These are phyloP conservation scores for Lampropteryx suffumata DNA, from an alignment of 2,888 invertebrate species.

Conservation along the genomic window DNA sequence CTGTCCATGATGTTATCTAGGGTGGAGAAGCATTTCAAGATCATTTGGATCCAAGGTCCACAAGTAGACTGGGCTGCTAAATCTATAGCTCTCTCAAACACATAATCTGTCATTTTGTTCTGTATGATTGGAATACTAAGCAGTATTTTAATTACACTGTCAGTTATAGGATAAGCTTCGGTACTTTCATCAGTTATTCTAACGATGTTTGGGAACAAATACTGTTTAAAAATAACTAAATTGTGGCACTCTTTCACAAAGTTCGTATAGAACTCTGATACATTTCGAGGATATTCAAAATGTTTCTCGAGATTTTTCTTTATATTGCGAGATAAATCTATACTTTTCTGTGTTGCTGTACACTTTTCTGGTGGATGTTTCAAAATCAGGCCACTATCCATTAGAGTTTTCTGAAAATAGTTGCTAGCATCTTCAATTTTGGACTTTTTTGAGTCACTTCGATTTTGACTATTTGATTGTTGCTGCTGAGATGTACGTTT, in stretches of 20 bases:
- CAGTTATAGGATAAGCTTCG: slow-evolving; percentile 65
- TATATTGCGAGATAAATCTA: slow-evolving; percentile 72
- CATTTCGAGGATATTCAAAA: slow-evolving; percentile 80
- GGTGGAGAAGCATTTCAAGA: slow-evolving; percentile 86
- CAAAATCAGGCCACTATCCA: slow-evolving; percentile 60
- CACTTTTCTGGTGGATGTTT: slow-evolving; percentile 62
- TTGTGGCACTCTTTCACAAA: slow-evolving; percentile 48
- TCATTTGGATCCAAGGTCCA: slow-evolving; percentile 80
- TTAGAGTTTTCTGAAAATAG: slow-evolving; percentile 54
- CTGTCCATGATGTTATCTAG: slow-evolving; percentile 84
- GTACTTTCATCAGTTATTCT: slow-evolving; percentile 49
- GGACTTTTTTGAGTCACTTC: slow-evolving; percentile 49
- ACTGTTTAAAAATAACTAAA: slow-evolving; percentile 53
- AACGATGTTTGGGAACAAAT: slow-evolving; percentile 67
- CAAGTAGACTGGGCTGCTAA: slow-evolving; percentile 77
- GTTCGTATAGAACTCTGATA: slow-evolving; percentile 73
- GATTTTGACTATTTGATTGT: slow-evolving; percentile 29
- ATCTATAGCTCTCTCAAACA: slow-evolving; percentile 84
- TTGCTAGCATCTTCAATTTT: slow-evolving; percentile 42
- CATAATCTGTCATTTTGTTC: slow-evolving; percentile 80
- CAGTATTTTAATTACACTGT: slow-evolving; percentile 85
- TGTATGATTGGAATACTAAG: slow-evolving; percentile 85
- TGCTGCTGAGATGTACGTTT: slow-evolving; percentile 51
- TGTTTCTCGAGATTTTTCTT: slow-evolving; percentile 54
- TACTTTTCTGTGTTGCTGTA: slow-evolving; percentile 61